Evolutionary conservation across 2,113 vertebrate genomes (phyloP).

Genomic region (Phrynosoma platyrhinos): DNA sequence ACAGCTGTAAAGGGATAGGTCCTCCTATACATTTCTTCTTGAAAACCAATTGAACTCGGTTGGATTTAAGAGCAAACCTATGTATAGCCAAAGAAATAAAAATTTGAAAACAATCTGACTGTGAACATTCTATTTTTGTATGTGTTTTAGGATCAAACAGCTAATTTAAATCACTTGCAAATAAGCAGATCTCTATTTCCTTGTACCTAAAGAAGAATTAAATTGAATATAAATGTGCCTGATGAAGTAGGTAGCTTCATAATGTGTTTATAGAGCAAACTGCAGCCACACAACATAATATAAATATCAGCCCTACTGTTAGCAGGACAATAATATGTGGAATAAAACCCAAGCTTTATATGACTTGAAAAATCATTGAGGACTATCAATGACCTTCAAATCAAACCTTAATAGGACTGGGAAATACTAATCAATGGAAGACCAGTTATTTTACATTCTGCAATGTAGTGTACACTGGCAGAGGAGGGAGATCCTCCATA

Average conservation of each 20-base stretch:
- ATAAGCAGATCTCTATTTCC: not conserved
- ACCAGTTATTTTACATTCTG: not conserved
- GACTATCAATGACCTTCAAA: conserved; percentile 1
- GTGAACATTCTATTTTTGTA: not conserved
- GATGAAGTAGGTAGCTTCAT: conserved; percentile 11
- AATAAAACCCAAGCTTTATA: not conserved
- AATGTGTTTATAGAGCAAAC: not conserved
- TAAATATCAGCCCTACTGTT: not conserved
- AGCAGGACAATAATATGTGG: not conserved
- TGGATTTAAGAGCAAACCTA: not conserved
- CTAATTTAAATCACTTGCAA: conserved; percentile 19
- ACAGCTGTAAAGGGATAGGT: not conserved
- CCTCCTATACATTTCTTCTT: not conserved
- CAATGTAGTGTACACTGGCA: not conserved
- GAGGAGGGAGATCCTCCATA: not conserved
- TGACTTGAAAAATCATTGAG: conserved; percentile 31
- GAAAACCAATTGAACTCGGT: not conserved
- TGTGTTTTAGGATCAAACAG: too few species aligned
- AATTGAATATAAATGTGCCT: not conserved
- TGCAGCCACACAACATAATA: not conserved
- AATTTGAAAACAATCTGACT: not conserved
- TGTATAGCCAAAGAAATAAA: not conserved
- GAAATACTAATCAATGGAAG: not conserved
- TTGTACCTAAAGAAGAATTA: not conserved
- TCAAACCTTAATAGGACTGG: not conserved